Percentiles rank a stretch among this genome's conserved stretches.
These are phyloP conservation scores for Rhogogaster chlorosoma DNA, from an alignment of 2,888 invertebrate species.

Conservation along the genomic window DNA sequence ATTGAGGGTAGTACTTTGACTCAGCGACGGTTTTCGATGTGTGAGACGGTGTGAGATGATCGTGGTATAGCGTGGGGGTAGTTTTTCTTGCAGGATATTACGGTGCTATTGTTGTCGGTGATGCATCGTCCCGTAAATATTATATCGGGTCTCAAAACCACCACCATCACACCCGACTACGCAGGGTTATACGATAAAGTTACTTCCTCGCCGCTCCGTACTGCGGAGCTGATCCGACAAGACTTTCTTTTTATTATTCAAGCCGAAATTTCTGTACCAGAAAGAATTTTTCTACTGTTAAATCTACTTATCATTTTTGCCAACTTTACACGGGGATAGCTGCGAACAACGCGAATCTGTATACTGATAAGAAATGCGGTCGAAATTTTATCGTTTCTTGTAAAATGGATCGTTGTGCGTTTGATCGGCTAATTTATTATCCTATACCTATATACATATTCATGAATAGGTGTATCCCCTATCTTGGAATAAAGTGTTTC, in stretches of 20 bases:
- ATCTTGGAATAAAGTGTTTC: neutral
- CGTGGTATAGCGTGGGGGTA: constrained; percentile 55
- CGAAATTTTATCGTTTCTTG: neutral
- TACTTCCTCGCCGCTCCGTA: neutral
- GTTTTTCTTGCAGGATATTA: constrained; percentile 70
- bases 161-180: neutral
- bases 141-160: constrained; percentile 67
- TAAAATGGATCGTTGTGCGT: neutral
- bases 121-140: constrained; percentile 77
- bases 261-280: neutral
- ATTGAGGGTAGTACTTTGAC: constrained; percentile 59
- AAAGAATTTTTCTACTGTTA: neutral
- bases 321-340: neutral
- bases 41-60: constrained; percentile 41
- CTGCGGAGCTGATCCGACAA: neutral
- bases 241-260: constrained; percentile 19
- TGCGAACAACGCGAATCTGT: neutral
- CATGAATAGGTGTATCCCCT: neutral
- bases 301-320: neutral
- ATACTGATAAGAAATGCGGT: neutral
- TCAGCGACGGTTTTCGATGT: constrained; percentile 52
- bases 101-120: constrained; percentile 75
- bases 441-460: neutral
- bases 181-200: constrained; percentile 64
- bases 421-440: neutral